Evolutionary conservation across 1,140 invertebrate species (phyloP).

Genomic region (Camponotus vicinus): DNA sequence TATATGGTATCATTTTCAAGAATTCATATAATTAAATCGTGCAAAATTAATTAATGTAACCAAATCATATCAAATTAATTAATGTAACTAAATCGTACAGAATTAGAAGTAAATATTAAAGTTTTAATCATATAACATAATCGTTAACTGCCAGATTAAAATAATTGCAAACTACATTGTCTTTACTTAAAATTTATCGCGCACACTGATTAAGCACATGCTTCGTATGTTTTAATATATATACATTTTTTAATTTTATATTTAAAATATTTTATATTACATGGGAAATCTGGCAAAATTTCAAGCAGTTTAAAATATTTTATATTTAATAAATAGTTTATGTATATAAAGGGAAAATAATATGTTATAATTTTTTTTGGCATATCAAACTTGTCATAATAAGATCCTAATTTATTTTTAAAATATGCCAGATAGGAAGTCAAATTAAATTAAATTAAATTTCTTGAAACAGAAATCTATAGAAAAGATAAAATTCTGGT

Average conservation of each 20-base stretch:
- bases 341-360: not conserved
- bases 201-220: constrained; percentile 10
- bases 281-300: not conserved
- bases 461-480: not conserved
- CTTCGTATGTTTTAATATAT: not conserved
- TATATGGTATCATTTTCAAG: not conserved
- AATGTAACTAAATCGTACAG: not conserved
- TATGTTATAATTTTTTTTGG: not conserved
- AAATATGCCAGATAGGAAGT: not conserved
- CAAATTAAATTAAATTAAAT: not conserved
- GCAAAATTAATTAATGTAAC: not conserved
- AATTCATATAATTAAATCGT: not conserved
- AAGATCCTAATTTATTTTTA: too few relatives aligned
- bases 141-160: not conserved
- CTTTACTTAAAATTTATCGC: constrained; percentile 9
- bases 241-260: not conserved
- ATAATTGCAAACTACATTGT: constrained; percentile 31
- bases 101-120: constrained; percentile 8
- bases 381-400: not conserved
- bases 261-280: not conserved
- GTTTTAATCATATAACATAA: not conserved
- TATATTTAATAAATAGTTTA: not conserved
- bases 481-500: not conserved
- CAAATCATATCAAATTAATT: too few relatives aligned
- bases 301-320: not conserved